Conservation (phyloP, 2,797 vertebrate species). For the Euthynnus affinis region DNA sequence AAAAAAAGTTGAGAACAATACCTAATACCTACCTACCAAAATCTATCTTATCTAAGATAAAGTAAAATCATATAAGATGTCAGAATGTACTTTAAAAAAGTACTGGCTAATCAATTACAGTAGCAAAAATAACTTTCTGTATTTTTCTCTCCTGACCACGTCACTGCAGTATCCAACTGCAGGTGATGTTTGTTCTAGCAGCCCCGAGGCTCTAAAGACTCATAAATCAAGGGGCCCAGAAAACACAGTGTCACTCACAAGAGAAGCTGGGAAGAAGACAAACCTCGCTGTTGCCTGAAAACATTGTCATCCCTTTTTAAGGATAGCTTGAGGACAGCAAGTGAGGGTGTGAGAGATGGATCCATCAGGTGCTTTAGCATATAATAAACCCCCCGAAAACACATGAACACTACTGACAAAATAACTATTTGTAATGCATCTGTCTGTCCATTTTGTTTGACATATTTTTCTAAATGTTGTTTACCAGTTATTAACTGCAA, state of each 20-base stretch:
- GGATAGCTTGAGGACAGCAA: not conserved
- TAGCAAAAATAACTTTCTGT: not conserved
- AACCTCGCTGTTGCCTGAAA: not conserved
- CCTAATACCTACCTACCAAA: too few species aligned
- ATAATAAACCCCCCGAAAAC: not conserved
- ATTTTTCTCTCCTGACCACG: not conserved
- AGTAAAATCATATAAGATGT: not conserved
- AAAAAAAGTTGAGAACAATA: too few species aligned
- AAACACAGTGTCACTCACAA: conserved; percentile 1
- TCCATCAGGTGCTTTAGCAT: not conserved
- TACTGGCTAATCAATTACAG: not conserved
- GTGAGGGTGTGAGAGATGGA: not conserved
- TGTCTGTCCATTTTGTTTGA: not conserved
- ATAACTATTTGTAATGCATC: not conserved
- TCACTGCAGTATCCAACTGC: not conserved
- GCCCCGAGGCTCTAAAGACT: not conserved
- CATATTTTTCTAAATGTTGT: not conserved
- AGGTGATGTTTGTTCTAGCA: not conserved
- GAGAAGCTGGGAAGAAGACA: not conserved
- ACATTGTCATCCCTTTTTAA: not conserved
- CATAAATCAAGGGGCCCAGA: not conserved
- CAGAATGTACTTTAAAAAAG: not conserved
- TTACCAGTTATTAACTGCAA: not conserved
- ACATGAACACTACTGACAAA: not conserved
- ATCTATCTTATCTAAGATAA: not conserved